Evolutionary conservation across 2,888 invertebrate species (phyloP), one percentile per base, ranked within the genome.

Genomic region (Archips xylosteana): DNA sequence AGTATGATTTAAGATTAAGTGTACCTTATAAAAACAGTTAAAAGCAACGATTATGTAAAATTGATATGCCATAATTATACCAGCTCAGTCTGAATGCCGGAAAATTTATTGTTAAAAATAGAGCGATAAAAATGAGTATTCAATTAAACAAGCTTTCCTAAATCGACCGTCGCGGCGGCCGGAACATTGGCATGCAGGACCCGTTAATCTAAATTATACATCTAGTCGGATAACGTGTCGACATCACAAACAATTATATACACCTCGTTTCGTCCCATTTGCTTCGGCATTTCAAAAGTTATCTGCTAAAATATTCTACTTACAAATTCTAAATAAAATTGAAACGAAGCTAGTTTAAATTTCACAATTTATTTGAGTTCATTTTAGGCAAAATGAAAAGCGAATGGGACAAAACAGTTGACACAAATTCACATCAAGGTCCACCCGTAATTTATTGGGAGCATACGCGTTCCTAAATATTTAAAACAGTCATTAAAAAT

Each of bases 91-190:
- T 3, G 49, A 49, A 0, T 13, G 13, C n/a, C 1, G 45, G 45
- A 5, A 3, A 49, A 49, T 49, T 49, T 49, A 49, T n/a, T 5
- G 13, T n/a, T 49, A 49, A 49, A 51, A 8, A 54, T 12, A 57
- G 10, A 57, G 4, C 2, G 32, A 12, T 39, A 39, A 57, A 54
- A n/a, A 36, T 60, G 62, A 62, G 62, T 62, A 62, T 62, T 62
- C 15, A 12, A n/a, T 3, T n/a, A 15, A 39, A 39, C 5, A 59
- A 10, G 4, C 34, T 10, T 8, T 2, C 8, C 15, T 54, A 54
- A 13, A n/a, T n/a, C 1, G 54, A 15, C 5, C 15, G 57, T 12
- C 12, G 54, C 59, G 6, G 36, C 3, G 34, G 15, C 10, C 32
- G 34, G 32, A 15, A 39, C 62, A 42, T 3, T 15, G 42, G 23